Base-by-base conservation (phyloP, 2,113 vertebrate genomes). In the Catharus fuscescens region DNA sequence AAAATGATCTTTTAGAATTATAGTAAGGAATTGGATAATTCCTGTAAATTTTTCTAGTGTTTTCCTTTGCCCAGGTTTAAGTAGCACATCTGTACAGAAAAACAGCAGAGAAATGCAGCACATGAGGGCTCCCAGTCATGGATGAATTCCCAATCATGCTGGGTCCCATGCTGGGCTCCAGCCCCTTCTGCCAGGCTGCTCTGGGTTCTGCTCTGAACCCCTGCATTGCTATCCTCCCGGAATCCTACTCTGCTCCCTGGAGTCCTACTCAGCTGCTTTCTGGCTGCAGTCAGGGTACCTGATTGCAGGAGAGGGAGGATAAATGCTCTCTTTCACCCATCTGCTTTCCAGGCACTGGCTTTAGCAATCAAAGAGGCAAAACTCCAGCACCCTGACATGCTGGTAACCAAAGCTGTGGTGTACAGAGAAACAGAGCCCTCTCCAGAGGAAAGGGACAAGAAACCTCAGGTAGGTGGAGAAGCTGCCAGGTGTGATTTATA, bases 381-480 rank as follows among this genome's bases (percentile, higher is more conserved):
- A 95, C 98, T 99, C 82, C 99, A 99, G 98, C 99, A 99, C 81
- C 99, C 99, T 0, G 99, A 99, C 97, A 99, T 99, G 99, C 98
- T 99, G 97, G 99, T 99, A 97, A 99, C 99, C 96, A 99, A 99
- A 98, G 99, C 99, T 78, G 99, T 99, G 95, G 99, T 99, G 72
- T 99, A 99, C 97, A 99, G 99, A 98, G 99, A 99, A 99, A 99
- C 99, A 96, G 99, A 99, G 69, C 98, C 99, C 88, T 99, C 99
- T 93, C 98, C 98, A 6, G 98, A 99, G 96, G 99, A 99, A 92
- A 97, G 98, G 94, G 98, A 98, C 97, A 98, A 98, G 97, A 98
- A 98, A 88, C 95, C 98, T 67, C 98, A 99, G 99, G 99, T 99
- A 82, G 67, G 90, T 88, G 56, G 42, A 82, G 44, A 64, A 80